Base-by-base conservation (phyloP, 2,797 vertebrate genomes). In the Sardinella longiceps region DNA sequence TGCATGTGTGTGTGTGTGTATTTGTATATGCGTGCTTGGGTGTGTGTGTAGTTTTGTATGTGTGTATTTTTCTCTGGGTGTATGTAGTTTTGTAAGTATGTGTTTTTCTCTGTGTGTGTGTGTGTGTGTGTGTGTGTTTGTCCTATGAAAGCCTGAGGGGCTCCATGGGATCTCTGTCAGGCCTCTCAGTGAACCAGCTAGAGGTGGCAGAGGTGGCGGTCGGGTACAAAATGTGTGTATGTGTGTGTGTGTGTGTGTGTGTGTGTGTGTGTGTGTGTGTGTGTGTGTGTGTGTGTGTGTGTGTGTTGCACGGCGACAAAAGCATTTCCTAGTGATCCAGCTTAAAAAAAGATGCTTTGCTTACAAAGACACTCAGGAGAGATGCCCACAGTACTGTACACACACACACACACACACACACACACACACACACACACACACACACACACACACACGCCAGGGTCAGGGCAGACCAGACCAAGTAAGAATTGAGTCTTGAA, bases 351-450 rank as follows among this genome's bases (percentile, higher is more conserved):
- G 58, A 63, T 28, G n/a, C 25, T 63, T 25, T 25, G 28, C 51
- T 23, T 20, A 56, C 18, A 20, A 6, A 3, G 18, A 1, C 1
- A 20, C 4, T 20, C 20, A 56, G 53, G 53, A 20, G 53, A 56
- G 53, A 53, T 20, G 18, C 23, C 18, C 51, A 53, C 51, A 53
- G 48, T 15, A 50, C 12, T 20, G 3, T 5, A 56, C 60, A 66
- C 25, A 63, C 25, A 30, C 60, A 63, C n/a, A 7, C 56, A 25
- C 23, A 60, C 58, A 63, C 58, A 63, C n/a, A 63, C 60, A 63
- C 58, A 25, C 58, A 60, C n/a, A 60, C 58, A 60, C 58, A 60
- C 58, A 60, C 58, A 60, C 58, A 60, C n/a, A 60, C 58, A 60
- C n/a, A 60, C n/a, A 28, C 23, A 60, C 58, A 60, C 23, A 7